These are phyloP conservation scores for Epinotia demarniana DNA, from an alignment of 2,888 invertebrate species.

Conservation along the genomic window DNA sequence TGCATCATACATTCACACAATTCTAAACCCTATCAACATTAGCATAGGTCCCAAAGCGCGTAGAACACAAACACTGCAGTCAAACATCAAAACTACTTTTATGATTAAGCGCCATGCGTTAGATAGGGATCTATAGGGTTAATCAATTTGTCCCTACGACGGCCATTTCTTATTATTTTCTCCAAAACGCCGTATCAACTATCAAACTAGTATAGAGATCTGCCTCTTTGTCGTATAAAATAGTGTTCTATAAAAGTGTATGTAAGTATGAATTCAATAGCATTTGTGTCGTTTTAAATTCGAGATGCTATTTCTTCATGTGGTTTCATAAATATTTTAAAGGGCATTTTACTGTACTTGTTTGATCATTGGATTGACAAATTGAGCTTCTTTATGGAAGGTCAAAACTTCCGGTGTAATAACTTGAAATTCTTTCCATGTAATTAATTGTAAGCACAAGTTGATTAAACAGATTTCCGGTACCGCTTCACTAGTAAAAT, in stretches of 20 bases:
- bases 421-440: constrained; percentile 16
- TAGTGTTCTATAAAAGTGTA: constrained; percentile 43
- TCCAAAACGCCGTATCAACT: neutral
- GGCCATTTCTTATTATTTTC: constrained; percentile 44
- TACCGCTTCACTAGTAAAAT: neutral
- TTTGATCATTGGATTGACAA: constrained; percentile 49
- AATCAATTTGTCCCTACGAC: constrained; percentile 41
- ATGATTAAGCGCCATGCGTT: constrained; percentile 42
- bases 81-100: constrained; percentile 30
- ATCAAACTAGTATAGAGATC: neutral
- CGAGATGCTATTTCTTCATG: neutral
- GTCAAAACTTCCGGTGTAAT: neutral
- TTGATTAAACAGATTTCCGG: neutral
- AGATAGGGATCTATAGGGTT: constrained; percentile 52
- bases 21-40: neutral
- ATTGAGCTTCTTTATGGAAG: constrained; percentile 45
- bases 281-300: constrained; percentile 2
- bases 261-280: neutral
- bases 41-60: neutral
- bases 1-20: neutral
- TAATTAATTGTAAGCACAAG: neutral
- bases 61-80: neutral
- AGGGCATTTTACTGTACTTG: constrained; percentile 27
- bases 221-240: constrained; percentile 6
- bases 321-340: constrained; percentile 29